Evolutionary conservation across 2,888 invertebrate species (phyloP), one percentile per base, ranked within the genome.

Genomic region (Unio pictorum): DNA sequence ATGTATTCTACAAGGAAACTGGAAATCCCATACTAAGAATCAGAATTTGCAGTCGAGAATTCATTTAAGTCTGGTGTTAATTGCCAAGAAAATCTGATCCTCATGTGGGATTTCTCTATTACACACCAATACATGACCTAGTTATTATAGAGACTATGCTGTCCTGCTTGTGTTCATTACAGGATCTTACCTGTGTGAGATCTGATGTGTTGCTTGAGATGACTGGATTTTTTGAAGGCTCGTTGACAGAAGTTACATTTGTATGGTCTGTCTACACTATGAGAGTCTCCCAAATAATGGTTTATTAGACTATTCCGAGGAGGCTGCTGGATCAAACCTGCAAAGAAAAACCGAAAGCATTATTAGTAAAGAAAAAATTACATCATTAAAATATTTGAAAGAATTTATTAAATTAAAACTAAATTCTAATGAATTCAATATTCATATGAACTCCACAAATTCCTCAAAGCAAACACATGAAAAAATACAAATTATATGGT

Each of bases 181-280:
- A 34, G 23, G 55, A 56, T 34, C 74, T 61, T 60, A 89, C 89
- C 89, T 56, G 91, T 91, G 76, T 92, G 92, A 54, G 90, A 88
- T 58, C 91, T 81, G 56, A 90, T 82, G 75, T 92, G 92, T 66
- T 92, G 91, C 79, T 92, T 92, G 56, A 93, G 89, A 86, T 93
- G 92, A 67, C 91, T 91, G 8, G 91, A 90, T 84, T 92, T 93
- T 73, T 91, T 91, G 85, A 93, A 93, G 11, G 91, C 90, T n/a
- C 91, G 88, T 45, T 84, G 76, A 79, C 90, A 90, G 76, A 86
- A 85, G 18, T 63, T 61, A 81, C 90, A 90, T 71, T 88, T 89
- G 82, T 87, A 88, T 2, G 92, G 92, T 66, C 93, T 87, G 74
- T 85, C 88, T 62, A 79, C 81, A 64, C 84, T 83, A 64, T 83